phyloP scores from a whole-genome alignment of 2,113 vertebrate species.

The Carassius auratus region DNA sequence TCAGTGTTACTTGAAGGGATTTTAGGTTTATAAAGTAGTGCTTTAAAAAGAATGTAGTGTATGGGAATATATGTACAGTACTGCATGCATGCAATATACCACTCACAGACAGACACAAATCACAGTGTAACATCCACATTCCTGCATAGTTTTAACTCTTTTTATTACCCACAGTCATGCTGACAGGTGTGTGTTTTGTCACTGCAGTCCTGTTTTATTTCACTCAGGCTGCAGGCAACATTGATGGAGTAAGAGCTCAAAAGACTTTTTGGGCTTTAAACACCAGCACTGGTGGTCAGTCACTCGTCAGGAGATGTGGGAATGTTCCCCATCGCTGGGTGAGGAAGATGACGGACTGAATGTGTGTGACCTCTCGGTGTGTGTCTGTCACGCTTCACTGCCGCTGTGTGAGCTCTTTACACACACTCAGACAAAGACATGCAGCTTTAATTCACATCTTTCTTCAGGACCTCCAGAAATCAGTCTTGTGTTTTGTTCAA shows the following conservation, averaged over 20 bases:
- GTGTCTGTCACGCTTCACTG: slow-evolving; percentile 58
- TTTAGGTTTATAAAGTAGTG: slow-evolving; percentile 1
- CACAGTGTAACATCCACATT: background rate
- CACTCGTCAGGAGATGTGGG: background rate
- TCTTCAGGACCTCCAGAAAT: background rate
- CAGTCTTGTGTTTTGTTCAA: background rate
- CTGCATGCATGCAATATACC: background rate
- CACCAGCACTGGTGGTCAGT: background rate
- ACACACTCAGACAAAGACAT: background rate
- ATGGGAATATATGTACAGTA: background rate
- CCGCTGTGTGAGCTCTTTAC: slow-evolving; percentile 41
- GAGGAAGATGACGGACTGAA: background rate
- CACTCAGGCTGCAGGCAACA: too few species aligned
- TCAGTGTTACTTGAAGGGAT: slow-evolving; percentile 32
- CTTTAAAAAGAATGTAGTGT: too few species aligned
- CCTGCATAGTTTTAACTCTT: slow-evolving; percentile 9
- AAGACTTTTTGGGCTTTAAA: too few species aligned
- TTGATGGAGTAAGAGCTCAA: too few species aligned
- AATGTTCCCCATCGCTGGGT: background rate
- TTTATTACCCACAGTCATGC: background rate
- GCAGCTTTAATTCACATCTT: background rate
- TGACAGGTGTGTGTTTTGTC: too few species aligned
- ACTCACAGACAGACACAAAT: background rate
- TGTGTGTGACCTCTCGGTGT: background rate
- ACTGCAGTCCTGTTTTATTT: too few species aligned